These are phyloP conservation scores for Dicaeum eximium DNA, from an alignment of 2,113 vertebrate genomes.

Conservation along the genomic window DNA sequence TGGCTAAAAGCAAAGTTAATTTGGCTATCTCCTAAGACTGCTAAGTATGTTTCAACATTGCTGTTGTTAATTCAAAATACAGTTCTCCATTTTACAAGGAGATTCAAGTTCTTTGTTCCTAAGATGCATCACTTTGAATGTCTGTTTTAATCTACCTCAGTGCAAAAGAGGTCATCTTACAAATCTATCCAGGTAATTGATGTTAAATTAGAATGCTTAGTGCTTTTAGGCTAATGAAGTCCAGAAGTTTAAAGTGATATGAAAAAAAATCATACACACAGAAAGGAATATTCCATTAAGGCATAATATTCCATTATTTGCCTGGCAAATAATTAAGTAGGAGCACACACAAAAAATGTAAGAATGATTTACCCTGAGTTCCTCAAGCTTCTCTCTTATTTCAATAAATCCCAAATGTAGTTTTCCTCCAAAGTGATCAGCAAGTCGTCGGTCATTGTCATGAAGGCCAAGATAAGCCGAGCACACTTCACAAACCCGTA, in stretches of 20 bases:
- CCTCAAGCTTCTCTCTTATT: slow-evolving; percentile 97
- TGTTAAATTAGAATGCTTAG: not conserved
- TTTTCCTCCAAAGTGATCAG: slow-evolving; percentile 98
- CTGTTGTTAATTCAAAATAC: not conserved
- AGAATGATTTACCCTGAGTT: slow-evolving; percentile 84
- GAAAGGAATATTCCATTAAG: not conserved
- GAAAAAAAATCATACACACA: not conserved
- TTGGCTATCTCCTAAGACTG: not conserved
- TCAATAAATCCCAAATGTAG: slow-evolving; percentile 98
- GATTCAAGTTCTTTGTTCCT: not conserved
- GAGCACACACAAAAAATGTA: not conserved
- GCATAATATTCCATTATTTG: no score
- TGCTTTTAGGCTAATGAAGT: not conserved
- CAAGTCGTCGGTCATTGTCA: slow-evolving; percentile 94
- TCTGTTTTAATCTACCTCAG: not conserved
- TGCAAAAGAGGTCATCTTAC: not conserved
- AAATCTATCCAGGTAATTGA: not conserved
- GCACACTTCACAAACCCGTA: slow-evolving; percentile 96
- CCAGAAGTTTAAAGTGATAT: not conserved
- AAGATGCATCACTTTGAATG: not conserved
- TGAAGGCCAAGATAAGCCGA: slow-evolving; percentile 97
- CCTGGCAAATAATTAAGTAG: not conserved
- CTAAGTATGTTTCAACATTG: not conserved
- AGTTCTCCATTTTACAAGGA: not conserved
- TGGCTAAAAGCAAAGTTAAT: not conserved